Conservation (phyloP, 1,140 invertebrate genomes). For the Drosophila lowei region DNA sequence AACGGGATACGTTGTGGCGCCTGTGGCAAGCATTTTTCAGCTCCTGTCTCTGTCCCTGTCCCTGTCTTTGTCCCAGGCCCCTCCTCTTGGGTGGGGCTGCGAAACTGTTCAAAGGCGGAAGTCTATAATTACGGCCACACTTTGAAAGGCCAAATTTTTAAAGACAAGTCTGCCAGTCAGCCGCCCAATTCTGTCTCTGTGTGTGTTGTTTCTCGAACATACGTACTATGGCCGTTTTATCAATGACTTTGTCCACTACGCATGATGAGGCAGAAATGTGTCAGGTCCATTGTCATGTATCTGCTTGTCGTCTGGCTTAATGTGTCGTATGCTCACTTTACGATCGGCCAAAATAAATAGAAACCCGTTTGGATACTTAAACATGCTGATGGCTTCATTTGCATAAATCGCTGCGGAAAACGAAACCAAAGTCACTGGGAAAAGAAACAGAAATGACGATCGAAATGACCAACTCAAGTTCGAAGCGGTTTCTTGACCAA, state of each 20-base stretch:
- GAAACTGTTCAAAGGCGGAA: slow-evolving; percentile 59
- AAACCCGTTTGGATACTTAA: slow-evolving; percentile 21
- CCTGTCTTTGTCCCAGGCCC: slow-evolving; percentile 11
- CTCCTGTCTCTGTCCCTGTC: background rate
- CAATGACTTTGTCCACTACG: slow-evolving; percentile 24
- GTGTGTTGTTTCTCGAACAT: too few species aligned
- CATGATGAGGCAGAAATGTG: slow-evolving; percentile 52
- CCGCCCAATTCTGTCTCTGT: background rate
- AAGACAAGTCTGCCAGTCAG: slow-evolving; percentile 9
- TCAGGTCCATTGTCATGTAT: slow-evolving; percentile 20
- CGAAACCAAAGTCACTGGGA: slow-evolving; percentile 13
- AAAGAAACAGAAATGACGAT: slow-evolving; percentile 4
- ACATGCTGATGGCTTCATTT: slow-evolving; percentile 25
- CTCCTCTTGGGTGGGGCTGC: slow-evolving; percentile 31
- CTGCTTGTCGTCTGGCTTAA: slow-evolving; percentile 10
- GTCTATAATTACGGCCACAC: slow-evolving; percentile 71
- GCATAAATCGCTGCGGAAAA: slow-evolving; percentile 35
- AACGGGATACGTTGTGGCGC: slow-evolving; percentile 81
- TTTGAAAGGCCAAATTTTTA: slow-evolving; percentile 63
- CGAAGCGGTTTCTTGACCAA: slow-evolving; percentile 60
- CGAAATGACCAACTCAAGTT: slow-evolving; percentile 55
- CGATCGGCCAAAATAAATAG: slow-evolving; percentile 39
- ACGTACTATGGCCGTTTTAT: background rate
- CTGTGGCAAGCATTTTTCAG: slow-evolving; percentile 38
- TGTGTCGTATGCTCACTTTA: slow-evolving; percentile 27